Conservation (phyloP, 2,888 invertebrate genomes). For the Mechanitis messenoides region DNA sequence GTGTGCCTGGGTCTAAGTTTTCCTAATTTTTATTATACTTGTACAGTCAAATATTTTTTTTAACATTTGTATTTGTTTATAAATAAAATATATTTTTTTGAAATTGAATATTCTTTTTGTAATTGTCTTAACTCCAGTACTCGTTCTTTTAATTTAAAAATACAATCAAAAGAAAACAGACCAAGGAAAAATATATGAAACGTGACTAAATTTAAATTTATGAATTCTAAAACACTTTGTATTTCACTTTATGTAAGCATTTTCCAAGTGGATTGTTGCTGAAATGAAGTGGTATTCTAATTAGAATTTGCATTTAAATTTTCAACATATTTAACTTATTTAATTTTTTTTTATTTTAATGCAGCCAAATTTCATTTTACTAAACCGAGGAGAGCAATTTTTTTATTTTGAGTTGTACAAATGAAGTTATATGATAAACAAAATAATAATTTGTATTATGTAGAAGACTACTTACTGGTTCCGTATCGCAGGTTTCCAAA, state of each 20-base stretch:
- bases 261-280: conserved; percentile 29
- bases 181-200: conserved; percentile 18
- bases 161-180: conserved; percentile 8
- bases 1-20: too few relatives aligned
- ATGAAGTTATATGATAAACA: not conserved
- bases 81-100: too few relatives aligned
- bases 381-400: not conserved
- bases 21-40: too few relatives aligned
- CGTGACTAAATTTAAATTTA: conserved; percentile 25
- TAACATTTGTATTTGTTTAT: too few relatives aligned
- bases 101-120: too few relatives aligned
- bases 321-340: conserved; percentile 28
- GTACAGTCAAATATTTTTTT: too few relatives aligned
- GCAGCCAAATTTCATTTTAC: conserved; percentile 18
- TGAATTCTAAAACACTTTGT: conserved; percentile 27
- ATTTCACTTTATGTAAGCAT: conserved; percentile 28
- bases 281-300: conserved; percentile 31
- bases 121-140: too few relatives aligned
- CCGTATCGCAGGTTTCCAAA: conserved; percentile 84
- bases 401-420: not conserved
- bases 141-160: conserved; percentile 10
- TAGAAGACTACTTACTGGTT: conserved; percentile 79
- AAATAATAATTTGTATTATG: not conserved
- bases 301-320: conserved; percentile 30
- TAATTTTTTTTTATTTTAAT: conserved; percentile 18